Conservation (phyloP, 1,140 invertebrate genomes). For the Chionoecetes opilio region DNA sequence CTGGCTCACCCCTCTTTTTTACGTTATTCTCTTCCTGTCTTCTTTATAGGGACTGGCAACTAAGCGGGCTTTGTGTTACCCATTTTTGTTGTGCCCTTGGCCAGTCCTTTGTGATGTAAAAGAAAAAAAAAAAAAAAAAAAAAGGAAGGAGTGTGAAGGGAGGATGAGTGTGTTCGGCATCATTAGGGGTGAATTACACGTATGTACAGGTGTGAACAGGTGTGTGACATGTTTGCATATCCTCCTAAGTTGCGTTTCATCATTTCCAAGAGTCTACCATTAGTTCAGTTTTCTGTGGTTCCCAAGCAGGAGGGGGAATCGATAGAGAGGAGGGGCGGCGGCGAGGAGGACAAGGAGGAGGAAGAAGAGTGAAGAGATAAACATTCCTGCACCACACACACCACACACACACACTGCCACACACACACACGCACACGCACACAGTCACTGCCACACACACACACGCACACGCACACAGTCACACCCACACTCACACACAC, state of each 20-base stretch:
- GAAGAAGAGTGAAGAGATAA: not conserved
- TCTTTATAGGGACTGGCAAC: too few species aligned
- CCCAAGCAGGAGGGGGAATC: not conserved
- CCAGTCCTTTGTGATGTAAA: too few species aligned
- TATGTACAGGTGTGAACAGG: too few species aligned
- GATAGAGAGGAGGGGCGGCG: not conserved
- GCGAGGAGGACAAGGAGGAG: not conserved
- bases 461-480: slow-evolving; percentile 6
- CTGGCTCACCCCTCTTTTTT: too few species aligned
- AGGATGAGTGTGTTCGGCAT: not conserved
- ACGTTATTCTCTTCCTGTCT: too few species aligned
- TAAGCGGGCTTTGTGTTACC: too few species aligned
- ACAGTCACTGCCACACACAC: slow-evolving; percentile 20
- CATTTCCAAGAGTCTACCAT: not conserved
- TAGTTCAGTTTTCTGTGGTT: slow-evolving; percentile 9
- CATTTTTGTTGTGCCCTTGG: too few species aligned
- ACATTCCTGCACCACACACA: not conserved
- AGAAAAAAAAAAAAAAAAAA: too few species aligned
- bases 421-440: not conserved
- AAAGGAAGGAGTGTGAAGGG: not conserved
- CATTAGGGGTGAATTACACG: too few species aligned
- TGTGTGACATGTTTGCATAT: not conserved
- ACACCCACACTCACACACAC: slow-evolving; percentile 1
- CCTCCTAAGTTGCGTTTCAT: not conserved
- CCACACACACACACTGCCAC: slow-evolving; percentile 4